These are phyloP conservation scores for Petrocephalus microphthalmus DNA, from an alignment of 2,113 vertebrate species.

Conservation along the genomic window DNA sequence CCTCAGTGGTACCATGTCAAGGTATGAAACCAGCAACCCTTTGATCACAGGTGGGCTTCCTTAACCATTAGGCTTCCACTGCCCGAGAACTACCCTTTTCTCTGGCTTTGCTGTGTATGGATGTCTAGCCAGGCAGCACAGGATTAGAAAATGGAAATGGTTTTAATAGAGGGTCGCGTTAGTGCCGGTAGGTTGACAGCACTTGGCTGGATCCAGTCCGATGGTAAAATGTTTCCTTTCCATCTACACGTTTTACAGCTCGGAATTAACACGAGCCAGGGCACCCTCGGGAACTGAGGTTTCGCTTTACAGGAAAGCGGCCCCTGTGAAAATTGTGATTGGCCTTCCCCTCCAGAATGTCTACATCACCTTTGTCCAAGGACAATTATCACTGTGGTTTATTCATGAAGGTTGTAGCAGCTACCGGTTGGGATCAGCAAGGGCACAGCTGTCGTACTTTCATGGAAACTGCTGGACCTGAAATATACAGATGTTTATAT, in stretches of 20 bases:
- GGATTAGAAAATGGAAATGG: slow-evolving; percentile 1
- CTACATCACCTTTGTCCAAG: slow-evolving; percentile 3
- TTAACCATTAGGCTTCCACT: too few species aligned
- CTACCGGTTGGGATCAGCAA: background rate
- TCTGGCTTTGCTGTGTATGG: background rate
- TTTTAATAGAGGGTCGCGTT: background rate
- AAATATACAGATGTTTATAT: background rate
- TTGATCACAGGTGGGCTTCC: too few species aligned
- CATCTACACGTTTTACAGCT: background rate
- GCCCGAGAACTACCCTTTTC: background rate
- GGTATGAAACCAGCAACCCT: too few species aligned
- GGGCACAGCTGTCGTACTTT: background rate
- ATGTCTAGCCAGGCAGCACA: background rate
- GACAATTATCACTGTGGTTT: slow-evolving; percentile 10
- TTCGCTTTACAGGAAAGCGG: background rate
- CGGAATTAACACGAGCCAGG: background rate
- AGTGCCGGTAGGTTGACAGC: background rate
- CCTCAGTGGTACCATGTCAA: too few species aligned
- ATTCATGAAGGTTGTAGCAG: background rate
- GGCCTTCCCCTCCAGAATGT: background rate
- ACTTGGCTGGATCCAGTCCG: background rate
- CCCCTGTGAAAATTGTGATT: background rate
- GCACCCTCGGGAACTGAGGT: background rate
- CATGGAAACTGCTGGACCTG: background rate
- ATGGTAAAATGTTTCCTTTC: slow-evolving; percentile 8